Conservation (phyloP, 2,797 vertebrate genomes). For the Lycodopsis pacificus region DNA sequence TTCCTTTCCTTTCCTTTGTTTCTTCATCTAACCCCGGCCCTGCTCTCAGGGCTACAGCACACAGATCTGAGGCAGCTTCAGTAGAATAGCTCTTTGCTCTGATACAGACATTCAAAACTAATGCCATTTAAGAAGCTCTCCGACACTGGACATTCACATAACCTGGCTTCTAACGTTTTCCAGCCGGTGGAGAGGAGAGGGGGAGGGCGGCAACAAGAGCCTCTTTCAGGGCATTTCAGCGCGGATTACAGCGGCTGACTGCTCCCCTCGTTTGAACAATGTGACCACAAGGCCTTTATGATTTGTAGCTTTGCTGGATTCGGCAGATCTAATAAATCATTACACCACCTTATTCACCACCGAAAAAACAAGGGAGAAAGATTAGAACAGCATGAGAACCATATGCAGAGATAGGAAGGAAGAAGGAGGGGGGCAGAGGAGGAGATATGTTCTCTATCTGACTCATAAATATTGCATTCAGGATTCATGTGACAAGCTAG, state of each 20-base stretch:
- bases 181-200: slow-evolving; percentile 40
- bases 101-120: slow-evolving; percentile 69
- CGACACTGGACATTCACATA: slow-evolving; percentile 72
- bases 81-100: slow-evolving; percentile 42
- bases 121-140: slow-evolving; percentile 65
- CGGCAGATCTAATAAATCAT: slow-evolving; percentile 74
- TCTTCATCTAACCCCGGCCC: neutral
- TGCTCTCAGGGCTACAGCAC: neutral
- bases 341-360: slow-evolving; percentile 69
- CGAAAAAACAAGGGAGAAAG: slow-evolving; percentile 48
- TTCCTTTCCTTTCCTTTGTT: slow-evolving; percentile 3
- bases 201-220: slow-evolving; percentile 68
- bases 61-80: slow-evolving; percentile 16
- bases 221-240: slow-evolving; percentile 80
- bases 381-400: slow-evolving; percentile 63
- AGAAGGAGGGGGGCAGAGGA: neutral
- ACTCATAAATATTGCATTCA: slow-evolving; percentile 30
- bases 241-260: slow-evolving; percentile 74
- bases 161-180: slow-evolving; percentile 71
- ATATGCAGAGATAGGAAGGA: slow-evolving; percentile 40
- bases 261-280: slow-evolving; percentile 75
- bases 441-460: slow-evolving; percentile 23
- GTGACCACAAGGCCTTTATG: slow-evolving; percentile 73
- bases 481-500: slow-evolving; percentile 32
- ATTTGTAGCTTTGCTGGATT: slow-evolving; percentile 74